Evolutionary conservation across 2,888 invertebrate genomes (phyloP).

Genomic region (Octonoba sinensis): DNA sequence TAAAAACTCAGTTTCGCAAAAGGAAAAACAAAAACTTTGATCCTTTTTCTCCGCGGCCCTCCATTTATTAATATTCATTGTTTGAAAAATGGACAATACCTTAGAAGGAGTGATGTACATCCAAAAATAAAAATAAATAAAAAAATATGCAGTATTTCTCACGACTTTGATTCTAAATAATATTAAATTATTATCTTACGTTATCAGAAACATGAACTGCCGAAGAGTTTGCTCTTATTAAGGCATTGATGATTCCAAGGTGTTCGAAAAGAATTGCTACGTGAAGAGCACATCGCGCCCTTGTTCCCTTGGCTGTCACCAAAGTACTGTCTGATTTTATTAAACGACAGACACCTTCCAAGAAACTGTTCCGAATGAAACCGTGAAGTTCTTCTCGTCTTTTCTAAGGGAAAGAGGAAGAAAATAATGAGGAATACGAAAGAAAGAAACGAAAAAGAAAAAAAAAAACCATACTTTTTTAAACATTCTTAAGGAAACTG

Average conservation of each 20-base stretch:
- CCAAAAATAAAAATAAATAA: no score
- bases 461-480: no score
- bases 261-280: conserved; percentile 70
- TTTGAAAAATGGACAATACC: no score
- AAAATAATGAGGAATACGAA: neutral
- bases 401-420: conserved; percentile 61
- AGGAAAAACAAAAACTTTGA: no score
- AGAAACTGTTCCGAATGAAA: conserved; percentile 63
- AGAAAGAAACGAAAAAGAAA: neutral
- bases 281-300: conserved; percentile 68
- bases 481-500: no score
- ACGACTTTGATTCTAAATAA: no score
- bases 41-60: no score
- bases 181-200: conserved; percentile 75
- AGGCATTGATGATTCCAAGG: conserved; percentile 69
- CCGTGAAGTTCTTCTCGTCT: conserved; percentile 65
- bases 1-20: no score
- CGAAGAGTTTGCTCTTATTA: conserved; percentile 71
- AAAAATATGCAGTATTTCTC: no score
- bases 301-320: conserved; percentile 69
- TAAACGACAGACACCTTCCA: conserved; percentile 59
- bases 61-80: no score
- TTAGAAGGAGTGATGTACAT: no score
- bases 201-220: conserved; percentile 85
- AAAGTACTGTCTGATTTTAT: conserved; percentile 51